Evolutionary conservation across 2,888 invertebrate species (phyloP), one percentile per base, ranked within the genome.

Genomic region (Spatulosminthurus flaviceps): DNA sequence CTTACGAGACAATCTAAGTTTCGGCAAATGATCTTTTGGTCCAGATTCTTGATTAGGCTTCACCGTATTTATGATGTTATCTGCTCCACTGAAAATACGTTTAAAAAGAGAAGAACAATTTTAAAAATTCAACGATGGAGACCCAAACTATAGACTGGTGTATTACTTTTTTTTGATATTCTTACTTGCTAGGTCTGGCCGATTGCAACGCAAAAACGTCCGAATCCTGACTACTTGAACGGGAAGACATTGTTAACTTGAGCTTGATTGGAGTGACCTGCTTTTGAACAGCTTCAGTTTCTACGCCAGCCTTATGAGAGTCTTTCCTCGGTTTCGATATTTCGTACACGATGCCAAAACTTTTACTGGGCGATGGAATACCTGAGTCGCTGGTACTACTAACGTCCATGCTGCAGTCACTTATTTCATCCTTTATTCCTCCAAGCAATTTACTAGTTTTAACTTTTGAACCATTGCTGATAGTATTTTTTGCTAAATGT

Each of bases 191-290:
- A 74, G 16, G 16, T 26, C 61, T 72, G 22, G 71, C 43, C 16
- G 71, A 43, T 16, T 72, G 70, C 7, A 24, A 67, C 29, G 34
- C 16, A n/a, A 26, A 1, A 34, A 29, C 42, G n/a, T 71, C n/a
- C 19, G 43, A 72, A 26, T 72, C 72, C 21, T 70, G 41, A 70
- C 21, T 70, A 41, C 41, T 41, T 21, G 41, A 41, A 11, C 41
- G n/a, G 67, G 76, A 69, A 28, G 60, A 51, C 60, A 76, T 26
- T n/a, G 67, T 43, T 60, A 80, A 67, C 60, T 80, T 76, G 1
- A 78, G 34, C 71, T 76, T 73, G 61, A 80, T 76, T 69, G 76
- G 78, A 41, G 79, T 70, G 7, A 64, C 79, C 24, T 64, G 61
- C 43, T 79, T 76, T 26, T 77, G 60, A 24, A 51, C 51, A 51